phyloP scores from a whole-genome alignment of 2,797 vertebrate genomes.

The Channallabes apus region DNA sequence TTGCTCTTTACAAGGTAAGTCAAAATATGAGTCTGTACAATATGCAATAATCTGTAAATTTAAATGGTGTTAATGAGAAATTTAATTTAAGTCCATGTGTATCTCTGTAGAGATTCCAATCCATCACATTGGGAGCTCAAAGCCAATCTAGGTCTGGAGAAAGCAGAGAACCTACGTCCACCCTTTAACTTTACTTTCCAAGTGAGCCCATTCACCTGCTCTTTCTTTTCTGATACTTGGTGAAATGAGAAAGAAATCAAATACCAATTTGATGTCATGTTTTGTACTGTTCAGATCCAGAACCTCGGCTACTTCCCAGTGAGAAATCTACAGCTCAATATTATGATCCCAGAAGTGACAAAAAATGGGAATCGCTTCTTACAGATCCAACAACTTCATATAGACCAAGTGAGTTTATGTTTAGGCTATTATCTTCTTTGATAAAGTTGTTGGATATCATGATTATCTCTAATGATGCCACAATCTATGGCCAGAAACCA shows the following conservation, averaged over 20 bases:
- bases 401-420: constrained; percentile 75
- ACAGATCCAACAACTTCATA: constrained; percentile 77
- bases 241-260: background rate
- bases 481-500: background rate
- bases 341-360: constrained; percentile 88
- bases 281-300: constrained; percentile 78
- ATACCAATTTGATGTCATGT: background rate
- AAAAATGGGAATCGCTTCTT: constrained; percentile 87
- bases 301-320: constrained; percentile 93
- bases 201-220: constrained; percentile 66
- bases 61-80: background rate
- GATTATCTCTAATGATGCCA: background rate
- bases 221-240: background rate
- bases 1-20: constrained; percentile 93
- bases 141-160: constrained; percentile 82
- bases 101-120: constrained; percentile 77
- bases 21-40: background rate
- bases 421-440: background rate
- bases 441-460: background rate
- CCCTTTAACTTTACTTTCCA: constrained; percentile 88
- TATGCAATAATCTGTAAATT: background rate
- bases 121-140: constrained; percentile 82
- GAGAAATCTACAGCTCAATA: constrained; percentile 79
- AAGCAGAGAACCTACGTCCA: constrained; percentile 75
- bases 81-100: constrained; percentile 22